These are phyloP conservation scores for Elaphurus davidianus DNA, from an alignment of 2,113 vertebrate genomes.

Conservation along the genomic window DNA sequence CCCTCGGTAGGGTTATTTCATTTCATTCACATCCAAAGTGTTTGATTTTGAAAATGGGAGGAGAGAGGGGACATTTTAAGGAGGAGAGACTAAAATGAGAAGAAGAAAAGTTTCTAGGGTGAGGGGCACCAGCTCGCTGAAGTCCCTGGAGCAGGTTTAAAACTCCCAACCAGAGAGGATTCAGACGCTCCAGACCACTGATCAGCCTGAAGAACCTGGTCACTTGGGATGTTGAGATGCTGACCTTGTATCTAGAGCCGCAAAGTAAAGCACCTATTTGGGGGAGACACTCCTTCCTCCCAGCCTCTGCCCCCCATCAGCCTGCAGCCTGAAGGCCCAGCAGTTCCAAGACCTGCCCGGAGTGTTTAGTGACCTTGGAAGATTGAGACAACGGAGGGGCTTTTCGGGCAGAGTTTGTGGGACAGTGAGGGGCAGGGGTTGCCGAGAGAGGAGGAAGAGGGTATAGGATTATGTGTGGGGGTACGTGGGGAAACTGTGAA, in stretches of 20 bases:
- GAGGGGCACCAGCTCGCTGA: neutral
- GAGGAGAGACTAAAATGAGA: neutral
- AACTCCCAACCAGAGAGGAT: too few species aligned
- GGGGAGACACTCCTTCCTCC: neutral
- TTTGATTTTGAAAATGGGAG: neutral
- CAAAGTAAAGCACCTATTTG: neutral
- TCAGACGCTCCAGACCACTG: rapidly evolving
- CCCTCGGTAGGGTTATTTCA: rapidly evolving
- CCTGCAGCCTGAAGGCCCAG: neutral
- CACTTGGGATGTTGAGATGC: neutral
- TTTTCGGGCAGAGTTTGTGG: neutral
- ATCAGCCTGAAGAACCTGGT: neutral
- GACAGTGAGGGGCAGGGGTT: rapidly evolving
- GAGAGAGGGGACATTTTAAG: neutral
- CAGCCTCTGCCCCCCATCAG: neutral
- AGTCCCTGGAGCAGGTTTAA: neutral
- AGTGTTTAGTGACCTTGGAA: neutral
- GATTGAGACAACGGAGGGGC: rapidly evolving
- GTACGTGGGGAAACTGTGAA: rapidly evolving
- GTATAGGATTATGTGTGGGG: neutral
- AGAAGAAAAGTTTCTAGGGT: neutral
- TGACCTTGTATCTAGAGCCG: neutral
- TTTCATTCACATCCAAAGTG: neutral
- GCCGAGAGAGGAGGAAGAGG: neutral
- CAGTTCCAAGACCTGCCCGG: neutral